Evolutionary conservation across 2,888 invertebrate species (phyloP), one percentile per base, ranked within the genome.

Genomic region (Syrphus vitripennis): DNA sequence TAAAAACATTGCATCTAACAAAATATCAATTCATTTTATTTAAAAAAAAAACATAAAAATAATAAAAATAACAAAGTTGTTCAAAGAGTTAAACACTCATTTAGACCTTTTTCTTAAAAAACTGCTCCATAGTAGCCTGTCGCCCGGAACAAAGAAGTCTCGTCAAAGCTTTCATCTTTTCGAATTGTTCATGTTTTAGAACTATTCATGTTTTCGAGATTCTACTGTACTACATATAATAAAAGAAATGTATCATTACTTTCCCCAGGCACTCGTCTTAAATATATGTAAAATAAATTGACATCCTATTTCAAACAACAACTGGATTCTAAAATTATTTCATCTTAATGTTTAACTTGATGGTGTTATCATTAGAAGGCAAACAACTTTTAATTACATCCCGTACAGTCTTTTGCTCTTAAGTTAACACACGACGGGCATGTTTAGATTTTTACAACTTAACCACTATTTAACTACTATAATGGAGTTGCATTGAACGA

Each of bases 371-470:
- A 80, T 74, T 80, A 67, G 80, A 74, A 80, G 80, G 80, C 67
- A 16, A 80, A 80, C 80, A 40, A 59, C 72, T 74, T 74, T 80
- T 74, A 67, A 74, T 74, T 80, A 74, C 80, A 80, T 74, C 80
- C 79, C 72, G 72, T 45, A 80, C 80, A 80, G 59, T 69, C 61
- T 80, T 80, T 80, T 80, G 80, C 80, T 80, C 80, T 80, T 80
- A 80, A 74, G 31, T 26, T 50, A 67, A 74, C 80, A 80, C 16
- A 59, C 16, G 24, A 26, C 14, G 53, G 40, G 31, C 74, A 75
- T 75, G 74, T 75, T 63, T 53, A n/a, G 63, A 34, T 48, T 75
- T n/a, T 65, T 29, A 75, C 74, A 75, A 75, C 74, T 63, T 63
- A 34, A 14, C 63, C 21, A 48, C 45, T n/a, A n/a, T n/a, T n/a